phyloP scores from a whole-genome alignment of 2,888 invertebrate genomes.

The Brenthis ino region DNA sequence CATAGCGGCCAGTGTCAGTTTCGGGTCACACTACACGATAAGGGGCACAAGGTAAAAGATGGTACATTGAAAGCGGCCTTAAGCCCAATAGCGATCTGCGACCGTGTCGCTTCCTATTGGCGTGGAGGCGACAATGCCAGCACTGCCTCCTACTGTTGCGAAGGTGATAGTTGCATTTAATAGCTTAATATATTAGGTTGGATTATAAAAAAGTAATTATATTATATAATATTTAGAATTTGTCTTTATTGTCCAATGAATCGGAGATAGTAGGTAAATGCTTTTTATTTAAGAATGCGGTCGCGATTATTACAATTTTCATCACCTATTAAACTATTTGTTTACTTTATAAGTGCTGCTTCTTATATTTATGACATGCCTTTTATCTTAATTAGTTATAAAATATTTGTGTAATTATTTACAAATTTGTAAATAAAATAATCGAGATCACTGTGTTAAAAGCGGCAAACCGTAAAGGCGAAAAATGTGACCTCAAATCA shows the following conservation, averaged over 20 bases:
- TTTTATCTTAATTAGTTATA: neutral
- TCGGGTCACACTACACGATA: conserved; percentile 74
- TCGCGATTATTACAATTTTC: conserved; percentile 52
- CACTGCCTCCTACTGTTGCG: conserved; percentile 62
- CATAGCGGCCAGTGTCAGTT: conserved; percentile 53
- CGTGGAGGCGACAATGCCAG: conserved; percentile 77
- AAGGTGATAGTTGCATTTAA: conserved; percentile 69
- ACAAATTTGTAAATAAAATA: neutral
- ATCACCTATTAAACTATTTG: conserved; percentile 20
- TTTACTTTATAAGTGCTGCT: conserved; percentile 3
- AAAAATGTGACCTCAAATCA: conserved; percentile 58
- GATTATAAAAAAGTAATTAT: too few species aligned
- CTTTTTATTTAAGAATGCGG: conserved; percentile 43
- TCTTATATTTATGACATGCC: neutral
- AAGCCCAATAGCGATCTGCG: conserved; percentile 80
- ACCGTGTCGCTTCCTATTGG: conserved; percentile 79
- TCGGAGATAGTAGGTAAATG: conserved; percentile 1
- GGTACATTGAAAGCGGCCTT: conserved; percentile 82
- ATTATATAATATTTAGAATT: too few species aligned
- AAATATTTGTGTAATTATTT: neutral
- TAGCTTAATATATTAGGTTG: too few species aligned
- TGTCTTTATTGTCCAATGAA: too few species aligned
- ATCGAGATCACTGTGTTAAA: conserved; percentile 12
- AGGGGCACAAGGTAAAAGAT: conserved; percentile 82
- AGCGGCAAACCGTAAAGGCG: conserved; percentile 40